Evolutionary conservation across 2,888 invertebrate genomes (phyloP), one percentile per base, ranked within the genome.

Genomic region (Dasypogon diadema): DNA sequence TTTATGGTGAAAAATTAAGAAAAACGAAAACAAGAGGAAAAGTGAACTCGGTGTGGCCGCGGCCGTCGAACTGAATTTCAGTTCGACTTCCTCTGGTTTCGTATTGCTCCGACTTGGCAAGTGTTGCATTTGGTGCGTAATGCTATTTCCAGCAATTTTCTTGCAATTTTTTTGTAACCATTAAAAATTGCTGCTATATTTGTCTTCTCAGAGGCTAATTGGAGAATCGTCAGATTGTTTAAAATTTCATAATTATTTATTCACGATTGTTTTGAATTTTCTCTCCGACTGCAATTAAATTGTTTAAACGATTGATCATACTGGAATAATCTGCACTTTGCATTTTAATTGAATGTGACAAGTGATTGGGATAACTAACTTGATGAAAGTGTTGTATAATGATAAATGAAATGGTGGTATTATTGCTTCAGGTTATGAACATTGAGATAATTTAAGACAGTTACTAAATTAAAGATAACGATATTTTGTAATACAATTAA

Each of bases 171-270:
- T n/a, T n/a, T n/a, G n/a, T n/a, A n/a, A n/a, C n/a, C 60, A 42
- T 2, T 37, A 21, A 60, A 34, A 58, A 26, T n/a, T 16, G 60
- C 16, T 21, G 34, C 60, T 60, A 60, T 60, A 37, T 60, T 60
- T 60, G 37, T 60, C 34, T 37, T 16, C 18, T 10, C 37, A 37
- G 18, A 37, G 34, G 60, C 60, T 21, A 34, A 60, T 42, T 42
- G 42, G 16, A 16, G 34, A 34, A 18, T 37, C 21, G 60, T 42
- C 37, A 8, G 60, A 60, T 60, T 60, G 60, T 60, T 60, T 60
- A 60, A 60, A 60, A 60, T 60, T 60, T 60, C 60, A 60, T 60
- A 60, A 60, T 60, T 60, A 60, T 60, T 60, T 37, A 60, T 60
- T 34, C 60, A 21, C 18, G 18, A 60, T 37, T 42, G 60, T 60